phyloP scores from a whole-genome alignment of 1,140 invertebrate species.

The Tribolium madens region DNA sequence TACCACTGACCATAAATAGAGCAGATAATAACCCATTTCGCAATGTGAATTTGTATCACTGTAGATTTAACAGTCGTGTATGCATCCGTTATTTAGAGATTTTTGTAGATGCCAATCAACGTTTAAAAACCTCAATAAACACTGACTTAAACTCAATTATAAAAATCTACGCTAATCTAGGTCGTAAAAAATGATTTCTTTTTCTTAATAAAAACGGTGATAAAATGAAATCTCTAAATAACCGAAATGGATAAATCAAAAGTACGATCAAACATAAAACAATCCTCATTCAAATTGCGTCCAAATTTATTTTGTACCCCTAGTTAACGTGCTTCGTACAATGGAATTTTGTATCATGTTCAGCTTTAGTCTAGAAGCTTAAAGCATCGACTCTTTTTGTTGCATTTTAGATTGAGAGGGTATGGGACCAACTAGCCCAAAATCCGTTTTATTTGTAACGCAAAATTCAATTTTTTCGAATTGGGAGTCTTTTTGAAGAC shows the following conservation, averaged over 20 bases:
- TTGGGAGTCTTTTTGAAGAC: not conserved
- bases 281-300: slow-evolving; percentile 41
- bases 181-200: not conserved
- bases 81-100: slow-evolving; percentile 43
- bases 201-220: not conserved
- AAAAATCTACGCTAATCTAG: too few relatives aligned
- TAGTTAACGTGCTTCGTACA: slow-evolving; percentile 18
- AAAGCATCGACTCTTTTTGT: slow-evolving; percentile 19
- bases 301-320: slow-evolving; percentile 32
- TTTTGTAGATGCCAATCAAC: slow-evolving; percentile 22
- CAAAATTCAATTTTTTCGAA: slow-evolving; percentile 14
- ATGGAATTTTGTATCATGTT: slow-evolving; percentile 31
- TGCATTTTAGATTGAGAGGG: slow-evolving; percentile 33
- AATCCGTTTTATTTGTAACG: slow-evolving; percentile 21
- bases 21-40: slow-evolving; percentile 10
- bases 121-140: too few relatives aligned
- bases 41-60: slow-evolving; percentile 30
- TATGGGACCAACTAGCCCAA: slow-evolving; percentile 45
- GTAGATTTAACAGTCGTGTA: slow-evolving; percentile 16
- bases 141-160: too few relatives aligned
- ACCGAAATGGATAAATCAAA: slow-evolving; percentile 37
- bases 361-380: slow-evolving; percentile 17
- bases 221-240: slow-evolving; percentile 42
- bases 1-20: slow-evolving; percentile 56
- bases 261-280: slow-evolving; percentile 22